phyloP scores from a whole-genome alignment of 2,797 vertebrate genomes.

The Pterois miles region DNA sequence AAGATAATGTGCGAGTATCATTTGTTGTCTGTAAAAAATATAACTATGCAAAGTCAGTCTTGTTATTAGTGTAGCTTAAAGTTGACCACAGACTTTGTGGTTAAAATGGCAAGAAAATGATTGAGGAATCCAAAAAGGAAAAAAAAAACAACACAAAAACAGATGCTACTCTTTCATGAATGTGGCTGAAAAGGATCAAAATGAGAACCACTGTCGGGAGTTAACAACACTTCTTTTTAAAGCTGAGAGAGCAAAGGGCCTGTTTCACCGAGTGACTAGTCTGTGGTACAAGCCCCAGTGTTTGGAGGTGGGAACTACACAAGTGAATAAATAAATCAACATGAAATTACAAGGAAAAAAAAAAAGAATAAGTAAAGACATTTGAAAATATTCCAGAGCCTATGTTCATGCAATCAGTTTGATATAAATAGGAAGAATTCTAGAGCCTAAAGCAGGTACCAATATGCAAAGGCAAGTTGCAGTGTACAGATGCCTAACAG shows the following conservation, averaged over 20 bases:
- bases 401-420: slow-evolving; percentile 69
- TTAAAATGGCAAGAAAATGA: slow-evolving; percentile 72
- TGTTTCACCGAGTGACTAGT: slow-evolving; percentile 19
- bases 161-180: slow-evolving; percentile 72
- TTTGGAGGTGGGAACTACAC: slow-evolving; percentile 35
- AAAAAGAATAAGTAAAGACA: slow-evolving; percentile 35
- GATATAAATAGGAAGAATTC: slow-evolving; percentile 74
- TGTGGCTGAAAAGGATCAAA: slow-evolving; percentile 44
- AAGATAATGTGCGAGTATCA: slow-evolving; percentile 69
- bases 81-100: slow-evolving; percentile 76
- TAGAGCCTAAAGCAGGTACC: slow-evolving; percentile 68
- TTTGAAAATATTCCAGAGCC: slow-evolving; percentile 64
- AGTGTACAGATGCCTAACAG: slow-evolving; percentile 72
- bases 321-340: slow-evolving; percentile 81
- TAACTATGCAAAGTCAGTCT: slow-evolving; percentile 84
- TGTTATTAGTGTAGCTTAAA: slow-evolving; percentile 86
- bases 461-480: slow-evolving; percentile 70
- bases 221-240: slow-evolving; percentile 51
- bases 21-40: slow-evolving; percentile 78
- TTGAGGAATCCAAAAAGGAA: slow-evolving; percentile 22
- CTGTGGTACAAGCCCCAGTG: slow-evolving; percentile 52
- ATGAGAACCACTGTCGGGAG: slow-evolving; percentile 24
- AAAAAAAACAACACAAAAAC: slow-evolving; percentile 21
- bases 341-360: slow-evolving; percentile 57
- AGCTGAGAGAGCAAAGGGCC: slow-evolving; percentile 53